Conservation (phyloP, 2,113 vertebrate genomes). For the Rhinolophus ferrumequinum region DNA sequence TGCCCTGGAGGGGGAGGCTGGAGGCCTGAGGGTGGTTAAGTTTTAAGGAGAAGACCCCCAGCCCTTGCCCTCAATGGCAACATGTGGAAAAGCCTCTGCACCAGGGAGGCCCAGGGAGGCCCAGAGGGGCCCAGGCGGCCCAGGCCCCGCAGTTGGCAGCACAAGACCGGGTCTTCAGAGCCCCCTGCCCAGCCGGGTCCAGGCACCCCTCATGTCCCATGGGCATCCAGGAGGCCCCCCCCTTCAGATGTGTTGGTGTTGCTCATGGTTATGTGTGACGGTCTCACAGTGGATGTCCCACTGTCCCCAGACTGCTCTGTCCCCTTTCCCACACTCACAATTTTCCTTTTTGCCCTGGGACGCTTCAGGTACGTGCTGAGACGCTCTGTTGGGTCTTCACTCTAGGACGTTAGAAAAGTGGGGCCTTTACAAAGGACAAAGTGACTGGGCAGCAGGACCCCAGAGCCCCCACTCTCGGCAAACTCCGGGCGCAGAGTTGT, state of each 20-base stretch:
- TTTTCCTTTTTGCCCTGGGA: accelerated
- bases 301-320: accelerated
- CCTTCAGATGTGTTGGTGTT: accelerated
- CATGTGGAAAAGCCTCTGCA: background rate
- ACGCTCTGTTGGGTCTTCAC: too few relatives aligned
- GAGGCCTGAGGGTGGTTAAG: background rate
- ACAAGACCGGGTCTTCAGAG: accelerated
- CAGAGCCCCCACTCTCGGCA: accelerated
- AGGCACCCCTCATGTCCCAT: accelerated
- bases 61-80: accelerated
- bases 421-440: background rate
- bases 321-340: background rate
- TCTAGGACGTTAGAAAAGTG: too few relatives aligned
- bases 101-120: too few relatives aligned
- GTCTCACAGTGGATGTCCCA: background rate
- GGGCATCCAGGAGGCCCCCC: background rate
- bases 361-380: accelerated
- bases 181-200: background rate
- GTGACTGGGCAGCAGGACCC: background rate
- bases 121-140: too few relatives aligned
- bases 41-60: background rate
- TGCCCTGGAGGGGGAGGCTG: background rate
- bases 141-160: background rate
- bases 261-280: too few relatives aligned
- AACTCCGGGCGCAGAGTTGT: accelerated